phyloP scores from a whole-genome alignment of 2,888 invertebrate genomes.

The Zele albiditarsus region DNA sequence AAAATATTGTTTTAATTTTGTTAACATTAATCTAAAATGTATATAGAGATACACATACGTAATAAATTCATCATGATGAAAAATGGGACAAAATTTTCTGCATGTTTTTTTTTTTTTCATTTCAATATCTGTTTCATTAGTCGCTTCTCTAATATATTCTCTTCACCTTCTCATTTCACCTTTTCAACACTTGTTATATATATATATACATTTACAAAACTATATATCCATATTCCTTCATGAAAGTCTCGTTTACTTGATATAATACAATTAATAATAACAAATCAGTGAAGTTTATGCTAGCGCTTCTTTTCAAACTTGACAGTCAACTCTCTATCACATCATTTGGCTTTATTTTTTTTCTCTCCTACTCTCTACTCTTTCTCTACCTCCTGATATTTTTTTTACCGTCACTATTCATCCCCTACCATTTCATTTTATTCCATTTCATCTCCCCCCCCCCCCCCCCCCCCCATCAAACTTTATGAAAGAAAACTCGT shows the following conservation, averaged over 20 bases:
- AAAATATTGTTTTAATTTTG: neutral
- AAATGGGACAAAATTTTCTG: neutral
- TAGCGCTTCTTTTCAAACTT: conserved; percentile 4
- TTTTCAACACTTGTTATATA: neutral
- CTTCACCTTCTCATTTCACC: neutral
- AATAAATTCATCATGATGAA: conserved; percentile 20
- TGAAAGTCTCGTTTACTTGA: conserved; percentile 22
- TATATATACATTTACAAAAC: neutral
- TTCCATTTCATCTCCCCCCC: neutral
- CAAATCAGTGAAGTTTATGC: conserved; percentile 28
- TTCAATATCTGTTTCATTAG: neutral
- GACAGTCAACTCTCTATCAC: neutral
- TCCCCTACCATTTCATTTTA: neutral
- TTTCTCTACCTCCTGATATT: neutral
- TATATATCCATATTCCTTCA: conserved; percentile 15
- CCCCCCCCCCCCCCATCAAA: neutral
- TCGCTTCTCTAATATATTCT: neutral
- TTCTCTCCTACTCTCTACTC: neutral
- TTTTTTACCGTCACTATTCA: neutral
- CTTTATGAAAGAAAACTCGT: conserved; percentile 32
- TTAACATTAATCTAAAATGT: neutral
- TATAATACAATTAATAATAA: conserved; percentile 12
- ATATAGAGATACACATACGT: neutral
- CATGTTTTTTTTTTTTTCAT: neutral
- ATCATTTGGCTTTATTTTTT: neutral